Evolutionary conservation across 2,113 vertebrate species (phyloP).

Genomic region (Picathartes gymnocephalus): DNA sequence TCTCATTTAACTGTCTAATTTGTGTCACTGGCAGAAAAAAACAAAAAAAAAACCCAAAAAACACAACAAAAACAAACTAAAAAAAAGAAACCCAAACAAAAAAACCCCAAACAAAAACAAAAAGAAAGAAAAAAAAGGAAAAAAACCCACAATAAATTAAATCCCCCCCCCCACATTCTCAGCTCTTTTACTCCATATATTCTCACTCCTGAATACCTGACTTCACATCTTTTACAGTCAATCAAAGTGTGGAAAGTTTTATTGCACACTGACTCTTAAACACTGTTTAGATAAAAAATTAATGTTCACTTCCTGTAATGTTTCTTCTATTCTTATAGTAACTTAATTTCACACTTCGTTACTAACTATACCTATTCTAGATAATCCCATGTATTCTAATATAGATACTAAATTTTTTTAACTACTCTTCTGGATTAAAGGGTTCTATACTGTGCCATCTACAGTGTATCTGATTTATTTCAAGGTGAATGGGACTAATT

Average conservation of each 20-base stretch:
- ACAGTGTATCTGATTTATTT: not conserved
- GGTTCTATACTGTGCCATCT: not conserved
- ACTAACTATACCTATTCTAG: not conserved
- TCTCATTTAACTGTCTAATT: not conserved
- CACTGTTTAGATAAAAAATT: not conserved
- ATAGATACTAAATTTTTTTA: not conserved
- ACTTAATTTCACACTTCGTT: not conserved
- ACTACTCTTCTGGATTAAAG: not conserved
- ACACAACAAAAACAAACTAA: no score
- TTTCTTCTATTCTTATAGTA: not conserved
- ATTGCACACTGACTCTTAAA: not conserved
- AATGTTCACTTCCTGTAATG: not conserved
- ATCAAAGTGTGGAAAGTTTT: not conserved
- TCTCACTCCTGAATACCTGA: not conserved
- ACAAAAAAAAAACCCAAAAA: no score
- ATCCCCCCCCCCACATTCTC: accelerated
- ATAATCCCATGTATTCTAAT: not conserved
- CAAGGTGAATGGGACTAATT: not conserved
- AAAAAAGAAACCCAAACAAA: no score
- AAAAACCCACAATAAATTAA: no score
- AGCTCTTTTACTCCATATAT: not conserved
- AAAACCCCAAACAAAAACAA: no score
- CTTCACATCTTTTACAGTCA: not conserved
- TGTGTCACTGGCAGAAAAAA: not conserved
- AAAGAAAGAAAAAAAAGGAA: no score